Base-by-base conservation (phyloP, 2,888 invertebrate genomes). In the Ectemnius cavifrons region DNA sequence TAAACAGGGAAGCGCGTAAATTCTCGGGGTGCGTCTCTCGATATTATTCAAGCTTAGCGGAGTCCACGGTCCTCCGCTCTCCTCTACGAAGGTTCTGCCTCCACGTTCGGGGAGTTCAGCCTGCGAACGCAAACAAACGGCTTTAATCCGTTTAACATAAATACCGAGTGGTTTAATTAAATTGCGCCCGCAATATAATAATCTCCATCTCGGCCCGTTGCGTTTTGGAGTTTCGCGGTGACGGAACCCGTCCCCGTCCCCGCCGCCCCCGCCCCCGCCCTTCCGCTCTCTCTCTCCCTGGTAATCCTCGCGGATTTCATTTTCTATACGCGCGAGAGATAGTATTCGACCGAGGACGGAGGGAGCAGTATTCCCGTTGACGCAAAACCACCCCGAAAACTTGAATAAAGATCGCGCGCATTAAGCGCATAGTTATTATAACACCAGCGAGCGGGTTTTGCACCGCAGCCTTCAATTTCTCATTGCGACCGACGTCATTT, bases 111-210 rank as follows among this genome's bases (percentile, higher is more conserved):
- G 67, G 72, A 76, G 63, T 78, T 79, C 75, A 62, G 74, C 70
- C 76, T 74, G 77, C 71, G 72, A 78, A 80, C 78, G 72, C 84
- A 85, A 86, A 85, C 85, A 87, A 85, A 85, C 81, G 84, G 77
- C 79, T 85, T 86, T 86, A 87, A 87, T 87, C 87, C 86, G 83
- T 87, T 87, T 86, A 86, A 84, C 85, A 84, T 86, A 84, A 84
- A 84, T 84, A 81, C 82, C 67, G 71, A 68, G 78, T 75, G 76
- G 80, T 86, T 86, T 84, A 86, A 86, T 86, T 85, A 82, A 85
- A 86, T 83, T 77, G 73, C 73, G 47, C 20, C 63, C 77, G 60
- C 66, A 58, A 66, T 59, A 65, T 76, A 76, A 73, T 79, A 73
- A 61, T 66, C 73, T 60, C 18, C 23, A 13, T 52, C 11, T 23